These are phyloP conservation scores for Rhizoglyphus robini DNA, from an alignment of 1,140 invertebrate genomes.

Conservation along the genomic window DNA sequence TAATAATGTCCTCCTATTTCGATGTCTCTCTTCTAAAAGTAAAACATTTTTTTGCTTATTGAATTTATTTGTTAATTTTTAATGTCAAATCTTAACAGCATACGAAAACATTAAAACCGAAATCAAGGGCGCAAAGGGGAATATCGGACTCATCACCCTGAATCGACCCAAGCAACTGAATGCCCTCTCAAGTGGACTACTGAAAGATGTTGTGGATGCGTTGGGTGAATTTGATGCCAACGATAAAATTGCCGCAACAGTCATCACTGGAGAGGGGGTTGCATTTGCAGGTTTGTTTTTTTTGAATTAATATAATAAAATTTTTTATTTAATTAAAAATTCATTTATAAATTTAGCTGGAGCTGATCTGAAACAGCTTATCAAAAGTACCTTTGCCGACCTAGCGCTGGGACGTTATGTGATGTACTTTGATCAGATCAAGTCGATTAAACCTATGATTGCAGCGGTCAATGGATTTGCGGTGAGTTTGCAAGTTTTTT, in stretches of 20 bases:
- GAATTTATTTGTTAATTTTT: no score
- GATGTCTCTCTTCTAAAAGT: no score
- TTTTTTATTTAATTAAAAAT: no score
- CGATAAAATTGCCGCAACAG: constrained; percentile 59
- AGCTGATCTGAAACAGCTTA: constrained; percentile 96
- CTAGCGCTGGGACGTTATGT: constrained; percentile 60
- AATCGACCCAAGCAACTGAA: constrained; percentile 85
- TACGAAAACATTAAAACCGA: neutral
- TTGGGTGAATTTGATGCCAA: constrained; percentile 61
- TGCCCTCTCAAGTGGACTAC: constrained; percentile 77
- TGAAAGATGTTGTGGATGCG: constrained; percentile 62
- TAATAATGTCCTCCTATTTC: no score
- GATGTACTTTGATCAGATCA: constrained; percentile 58
- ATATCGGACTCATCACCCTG: constrained; percentile 79
- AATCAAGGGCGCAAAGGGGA: constrained; percentile 55
- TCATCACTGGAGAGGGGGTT: constrained; percentile 86
- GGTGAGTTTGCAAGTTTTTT: constrained; percentile 42
- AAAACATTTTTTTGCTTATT: no score
- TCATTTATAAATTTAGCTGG: constrained; percentile 42
- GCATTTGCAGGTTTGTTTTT: constrained; percentile 96
- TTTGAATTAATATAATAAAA: constrained; percentile 34
- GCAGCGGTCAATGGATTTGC: constrained; percentile 97
- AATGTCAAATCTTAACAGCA: no score
- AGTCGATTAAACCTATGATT: constrained; percentile 81
- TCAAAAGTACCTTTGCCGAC: constrained; percentile 55